Conservation (phyloP, 2,888 invertebrate genomes). For the Lumbricus terrestris region DNA sequence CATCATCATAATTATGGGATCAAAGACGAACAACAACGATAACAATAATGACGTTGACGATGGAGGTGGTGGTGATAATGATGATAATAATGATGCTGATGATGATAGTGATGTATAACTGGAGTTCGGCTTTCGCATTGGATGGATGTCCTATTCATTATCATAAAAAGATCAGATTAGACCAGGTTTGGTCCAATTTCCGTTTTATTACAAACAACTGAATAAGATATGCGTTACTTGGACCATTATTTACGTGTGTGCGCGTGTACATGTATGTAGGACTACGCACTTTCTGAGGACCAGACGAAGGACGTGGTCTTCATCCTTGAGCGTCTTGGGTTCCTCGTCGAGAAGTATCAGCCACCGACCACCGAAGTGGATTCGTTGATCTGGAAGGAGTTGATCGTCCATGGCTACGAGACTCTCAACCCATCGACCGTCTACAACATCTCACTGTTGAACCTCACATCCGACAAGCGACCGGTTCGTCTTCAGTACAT, state of each 20-base stretch:
- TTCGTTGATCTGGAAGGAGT: not conserved
- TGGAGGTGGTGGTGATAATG: no score
- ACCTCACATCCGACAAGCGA: not conserved
- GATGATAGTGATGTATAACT: no score
- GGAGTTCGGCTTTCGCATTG: not conserved
- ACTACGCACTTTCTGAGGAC: not conserved
- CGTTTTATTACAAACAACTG: not conserved
- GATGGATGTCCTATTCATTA: not conserved
- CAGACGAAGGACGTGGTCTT: not conserved
- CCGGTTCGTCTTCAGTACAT: not conserved
- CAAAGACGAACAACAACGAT: no score
- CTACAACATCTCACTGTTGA: not conserved
- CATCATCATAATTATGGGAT: no score
- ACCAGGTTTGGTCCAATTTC: not conserved
- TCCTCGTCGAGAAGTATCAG: not conserved
- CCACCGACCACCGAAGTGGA: not conserved
- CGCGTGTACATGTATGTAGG: no score
- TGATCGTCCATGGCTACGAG: conserved; percentile 10
- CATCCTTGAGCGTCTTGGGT: not conserved
- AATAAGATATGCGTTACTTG: not conserved
- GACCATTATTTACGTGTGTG: not conserved
- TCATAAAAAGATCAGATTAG: not conserved
- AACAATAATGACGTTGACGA: no score
- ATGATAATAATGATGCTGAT: no score
- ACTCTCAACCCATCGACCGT: not conserved